phyloP scores from a whole-genome alignment of 2,113 vertebrate species.

The Malurus melanocephalus region DNA sequence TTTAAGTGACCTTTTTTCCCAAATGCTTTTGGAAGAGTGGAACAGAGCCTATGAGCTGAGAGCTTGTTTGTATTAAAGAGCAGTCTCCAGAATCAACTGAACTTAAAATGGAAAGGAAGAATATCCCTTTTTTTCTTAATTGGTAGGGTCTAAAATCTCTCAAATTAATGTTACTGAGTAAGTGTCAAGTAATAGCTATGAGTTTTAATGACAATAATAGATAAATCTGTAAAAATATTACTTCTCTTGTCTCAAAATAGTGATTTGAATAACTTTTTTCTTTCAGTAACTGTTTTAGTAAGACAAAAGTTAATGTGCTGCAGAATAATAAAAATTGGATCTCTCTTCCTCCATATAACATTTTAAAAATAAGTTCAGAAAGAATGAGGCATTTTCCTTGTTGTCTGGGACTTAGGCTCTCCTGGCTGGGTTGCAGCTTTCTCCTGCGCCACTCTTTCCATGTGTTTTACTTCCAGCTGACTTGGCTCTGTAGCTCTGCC shows the following conservation, averaged over 20 bases:
- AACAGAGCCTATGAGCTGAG: neutral
- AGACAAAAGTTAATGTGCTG: neutral
- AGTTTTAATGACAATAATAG: neutral
- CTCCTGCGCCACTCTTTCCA: rapidly evolving
- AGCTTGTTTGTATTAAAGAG: neutral
- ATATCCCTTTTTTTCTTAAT: neutral
- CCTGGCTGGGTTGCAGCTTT: neutral
- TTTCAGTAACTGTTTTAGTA: neutral
- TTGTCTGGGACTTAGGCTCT: rapidly evolving
- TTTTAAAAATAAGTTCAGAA: neutral
- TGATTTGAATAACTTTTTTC: neutral
- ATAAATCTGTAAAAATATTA: neutral
- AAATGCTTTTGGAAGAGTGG: neutral
- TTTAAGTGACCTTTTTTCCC: neutral
- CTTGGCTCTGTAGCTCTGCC: neutral
- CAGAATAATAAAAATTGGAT: neutral
- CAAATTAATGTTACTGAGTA: neutral
- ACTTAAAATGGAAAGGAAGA: neutral
- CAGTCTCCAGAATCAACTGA: neutral
- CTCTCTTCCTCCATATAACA: neutral
- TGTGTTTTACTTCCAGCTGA: neutral
- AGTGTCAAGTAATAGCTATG: neutral
- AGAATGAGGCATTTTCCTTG: neutral
- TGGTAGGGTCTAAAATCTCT: neutral
- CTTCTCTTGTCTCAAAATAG: neutral